Conservation (phyloP, 2,113 vertebrate species). For the Otus sunia region DNA sequence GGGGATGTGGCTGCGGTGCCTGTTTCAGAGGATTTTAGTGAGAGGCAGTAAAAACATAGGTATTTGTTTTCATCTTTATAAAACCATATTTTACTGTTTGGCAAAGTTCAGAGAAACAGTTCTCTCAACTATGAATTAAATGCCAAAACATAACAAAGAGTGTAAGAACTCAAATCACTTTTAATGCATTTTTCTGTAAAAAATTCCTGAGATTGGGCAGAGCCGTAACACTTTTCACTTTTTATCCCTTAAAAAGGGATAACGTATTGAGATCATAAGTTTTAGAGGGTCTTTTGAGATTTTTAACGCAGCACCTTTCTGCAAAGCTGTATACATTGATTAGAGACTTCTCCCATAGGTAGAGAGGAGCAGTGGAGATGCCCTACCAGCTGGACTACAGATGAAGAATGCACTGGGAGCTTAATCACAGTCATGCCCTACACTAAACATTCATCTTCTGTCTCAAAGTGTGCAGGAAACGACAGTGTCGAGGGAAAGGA, state of each 20-base stretch:
- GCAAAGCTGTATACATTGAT: slow-evolving; percentile 32
- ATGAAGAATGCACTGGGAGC: slow-evolving; percentile 68
- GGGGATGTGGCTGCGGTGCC: neutral
- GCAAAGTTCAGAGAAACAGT: neutral
- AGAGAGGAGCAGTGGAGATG: slow-evolving; percentile 44
- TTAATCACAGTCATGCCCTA: slow-evolving; percentile 69
- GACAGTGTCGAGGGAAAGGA: slow-evolving; percentile 50
- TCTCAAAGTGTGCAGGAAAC: slow-evolving; percentile 68
- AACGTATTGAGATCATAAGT: slow-evolving; percentile 37
- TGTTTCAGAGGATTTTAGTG: neutral
- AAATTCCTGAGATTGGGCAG: neutral
- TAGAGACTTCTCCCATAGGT: neutral
- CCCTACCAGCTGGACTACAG: slow-evolving; percentile 70
- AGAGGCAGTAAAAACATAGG: neutral
- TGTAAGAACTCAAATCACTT: neutral
- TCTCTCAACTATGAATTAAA: neutral
- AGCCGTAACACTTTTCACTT: neutral
- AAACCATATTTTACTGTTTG: neutral
- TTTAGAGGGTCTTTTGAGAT: slow-evolving; percentile 29
- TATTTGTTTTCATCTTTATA: neutral
- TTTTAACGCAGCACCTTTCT: slow-evolving; percentile 60
- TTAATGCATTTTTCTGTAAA: neutral
- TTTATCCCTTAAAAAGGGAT: slow-evolving; percentile 22
- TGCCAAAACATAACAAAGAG: neutral
- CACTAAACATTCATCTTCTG: slow-evolving; percentile 59